Conservation (phyloP, 2,113 vertebrate genomes). For the Piaya cayana region DNA sequence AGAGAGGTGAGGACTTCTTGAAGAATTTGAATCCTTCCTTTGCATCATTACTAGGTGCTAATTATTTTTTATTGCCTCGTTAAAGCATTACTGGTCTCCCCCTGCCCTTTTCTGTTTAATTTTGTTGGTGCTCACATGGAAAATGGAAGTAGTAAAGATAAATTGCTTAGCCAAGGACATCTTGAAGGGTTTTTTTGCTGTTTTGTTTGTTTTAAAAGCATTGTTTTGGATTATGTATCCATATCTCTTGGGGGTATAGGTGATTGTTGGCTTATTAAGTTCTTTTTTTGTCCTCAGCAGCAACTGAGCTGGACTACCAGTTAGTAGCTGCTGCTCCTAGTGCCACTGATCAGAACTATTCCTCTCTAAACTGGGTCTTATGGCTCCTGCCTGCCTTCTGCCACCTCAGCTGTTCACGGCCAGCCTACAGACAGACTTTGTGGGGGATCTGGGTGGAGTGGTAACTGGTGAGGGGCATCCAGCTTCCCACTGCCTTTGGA, state of each 20-base stretch:
- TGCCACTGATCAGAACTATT: not conserved
- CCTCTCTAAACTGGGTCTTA: not conserved
- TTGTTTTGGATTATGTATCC: not conserved
- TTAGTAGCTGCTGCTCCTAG: not conserved
- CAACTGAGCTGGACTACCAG: not conserved
- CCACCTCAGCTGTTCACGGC: not conserved
- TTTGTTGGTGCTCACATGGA: not conserved
- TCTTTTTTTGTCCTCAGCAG: not conserved
- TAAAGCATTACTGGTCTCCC: not conserved
- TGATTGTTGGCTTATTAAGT: not conserved
- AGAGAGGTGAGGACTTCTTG: not conserved
- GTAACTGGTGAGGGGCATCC: not conserved
- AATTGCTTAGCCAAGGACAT: not conserved
- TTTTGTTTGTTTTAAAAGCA: not conserved
- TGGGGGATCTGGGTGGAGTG: not conserved
- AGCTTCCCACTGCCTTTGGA: not conserved
- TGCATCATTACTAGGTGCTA: not conserved
- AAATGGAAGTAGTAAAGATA: not conserved
- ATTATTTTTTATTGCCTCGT: not conserved
- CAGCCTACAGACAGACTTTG: not conserved
- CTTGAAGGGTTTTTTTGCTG: fast-evolving
- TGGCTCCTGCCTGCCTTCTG: not conserved
- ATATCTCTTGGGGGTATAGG: not conserved
- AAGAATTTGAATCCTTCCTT: not conserved
- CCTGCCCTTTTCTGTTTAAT: not conserved